Evolutionary conservation across 1,140 invertebrate species (phyloP).

Genomic region (Apis cerana): DNA sequence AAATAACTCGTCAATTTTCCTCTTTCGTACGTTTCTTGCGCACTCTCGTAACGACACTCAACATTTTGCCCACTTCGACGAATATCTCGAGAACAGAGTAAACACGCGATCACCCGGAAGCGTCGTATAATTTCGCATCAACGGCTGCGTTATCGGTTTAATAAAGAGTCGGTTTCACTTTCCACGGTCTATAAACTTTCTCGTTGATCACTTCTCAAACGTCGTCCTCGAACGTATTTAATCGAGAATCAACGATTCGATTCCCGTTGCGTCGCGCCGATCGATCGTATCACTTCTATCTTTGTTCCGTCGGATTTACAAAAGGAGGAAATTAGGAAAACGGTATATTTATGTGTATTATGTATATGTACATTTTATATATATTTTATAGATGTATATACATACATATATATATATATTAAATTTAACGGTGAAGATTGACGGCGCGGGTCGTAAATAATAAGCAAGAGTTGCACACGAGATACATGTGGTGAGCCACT

Average conservation of each 20-base stretch:
- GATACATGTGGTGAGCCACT: slow-evolving; percentile 61
- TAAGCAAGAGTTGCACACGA: slow-evolving; percentile 66
- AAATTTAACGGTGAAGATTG: slow-evolving; percentile 35
- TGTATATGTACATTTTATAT: too few relatives aligned
- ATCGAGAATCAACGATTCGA: too few relatives aligned
- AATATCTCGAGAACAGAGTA: neutral
- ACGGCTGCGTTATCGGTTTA: neutral
- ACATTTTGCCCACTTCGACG: neutral
- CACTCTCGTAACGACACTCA: too few relatives aligned
- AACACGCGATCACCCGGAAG: slow-evolving; percentile 8
- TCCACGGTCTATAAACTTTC: slow-evolving; percentile 31
- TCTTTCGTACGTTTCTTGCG: too few relatives aligned
- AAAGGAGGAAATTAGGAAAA: neutral
- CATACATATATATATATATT: slow-evolving; percentile 1
- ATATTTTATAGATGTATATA: too few relatives aligned
- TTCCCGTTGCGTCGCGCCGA: neutral
- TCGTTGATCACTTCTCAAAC: neutral
- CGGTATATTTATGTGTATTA: neutral
- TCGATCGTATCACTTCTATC: neutral
- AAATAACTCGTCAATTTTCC: neutral
- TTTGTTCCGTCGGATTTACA: neutral
- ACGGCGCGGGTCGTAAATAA: slow-evolving; percentile 62
- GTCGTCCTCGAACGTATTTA: neutral
- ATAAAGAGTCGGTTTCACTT: slow-evolving; percentile 30
- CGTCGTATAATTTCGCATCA: neutral